Evolutionary conservation across 2,113 vertebrate genomes (phyloP).

Genomic region (Chaetura pelagica): DNA sequence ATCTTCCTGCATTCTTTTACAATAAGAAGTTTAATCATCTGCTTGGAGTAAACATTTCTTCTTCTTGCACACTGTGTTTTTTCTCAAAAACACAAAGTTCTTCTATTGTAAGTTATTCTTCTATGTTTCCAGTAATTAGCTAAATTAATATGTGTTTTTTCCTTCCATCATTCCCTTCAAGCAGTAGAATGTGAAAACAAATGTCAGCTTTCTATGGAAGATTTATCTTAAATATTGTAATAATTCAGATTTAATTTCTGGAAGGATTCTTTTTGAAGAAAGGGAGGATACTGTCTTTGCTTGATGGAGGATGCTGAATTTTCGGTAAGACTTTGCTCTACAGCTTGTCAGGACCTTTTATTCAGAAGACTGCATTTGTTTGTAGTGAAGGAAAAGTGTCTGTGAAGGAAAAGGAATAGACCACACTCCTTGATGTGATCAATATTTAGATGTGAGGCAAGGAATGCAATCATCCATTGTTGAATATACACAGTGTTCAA

Average conservation of each 20-base stretch:
- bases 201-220: neutral
- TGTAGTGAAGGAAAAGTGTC: neutral
- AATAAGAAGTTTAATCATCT: neutral
- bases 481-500: neutral
- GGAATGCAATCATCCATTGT: neutral
- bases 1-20: neutral
- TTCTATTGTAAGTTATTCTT: neutral
- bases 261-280: neutral
- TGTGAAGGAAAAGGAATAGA: neutral
- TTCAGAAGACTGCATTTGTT: neutral
- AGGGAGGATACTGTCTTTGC: neutral
- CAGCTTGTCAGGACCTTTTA: neutral
- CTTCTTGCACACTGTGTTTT: neutral
- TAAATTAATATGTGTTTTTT: neutral
- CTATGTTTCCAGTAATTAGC: neutral
- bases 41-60: neutral
- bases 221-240: neutral
- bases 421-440: accelerated
- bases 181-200: neutral
- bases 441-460: neutral
- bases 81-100: neutral
- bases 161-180: neutral
- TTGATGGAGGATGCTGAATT: neutral
- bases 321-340: neutral
- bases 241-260: neutral